Evolutionary conservation across 1,140 invertebrate species (phyloP), one percentile per base, ranked within the genome.

Genomic region (Drosophila asahinai): DNA sequence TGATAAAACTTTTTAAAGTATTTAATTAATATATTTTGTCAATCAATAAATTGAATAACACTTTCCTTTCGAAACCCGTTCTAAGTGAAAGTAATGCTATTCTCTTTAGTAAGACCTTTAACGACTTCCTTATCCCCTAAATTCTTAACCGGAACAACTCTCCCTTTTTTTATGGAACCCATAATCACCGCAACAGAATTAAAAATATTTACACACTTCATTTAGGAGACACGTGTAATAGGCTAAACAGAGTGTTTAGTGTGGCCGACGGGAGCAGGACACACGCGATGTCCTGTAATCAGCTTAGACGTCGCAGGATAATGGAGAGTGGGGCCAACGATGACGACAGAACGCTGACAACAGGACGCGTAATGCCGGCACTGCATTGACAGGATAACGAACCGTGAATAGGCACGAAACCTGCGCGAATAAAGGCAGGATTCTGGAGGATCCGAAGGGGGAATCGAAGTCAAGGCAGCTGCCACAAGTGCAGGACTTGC

Each of bases 331-430:
- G 51, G 47, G 42, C 45, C 40, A 19, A 27, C 17, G 25, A 59
- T 49, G 58, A 67, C 38, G 79, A 82, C 75, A 82, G 72, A 65
- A 77, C 62, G 86, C 52, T 84, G 82, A 86, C 79, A 83, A 90
- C 72, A 80, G 67, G 71, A 68, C 12, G 11, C 49, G 47, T 86
- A 89, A 90, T 83, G 64, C 52, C 57, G 22, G 57, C 48, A 65
- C 55, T 25, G 83, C 75, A 92, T 91, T 92, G 91, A 89, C 83
- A 83, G 83, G 81, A 91, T 92, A 92, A 92, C 82, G 76, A 83
- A 89, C 75, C 91, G 80, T 92, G 91, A 86, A 92, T 91, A 92
- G 91, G 91, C 91, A 72, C 71, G 87, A 83, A 81, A 89, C 86
- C 86, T 79, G 70, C 77, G 36, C 59, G 81, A 81, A 86, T 83